A percentile compares a stretch with the other conserved stretches of the same genome.
Conservation (phyloP, 2,797 vertebrate genomes). For the Rhabdophis nuchalis region DNA sequence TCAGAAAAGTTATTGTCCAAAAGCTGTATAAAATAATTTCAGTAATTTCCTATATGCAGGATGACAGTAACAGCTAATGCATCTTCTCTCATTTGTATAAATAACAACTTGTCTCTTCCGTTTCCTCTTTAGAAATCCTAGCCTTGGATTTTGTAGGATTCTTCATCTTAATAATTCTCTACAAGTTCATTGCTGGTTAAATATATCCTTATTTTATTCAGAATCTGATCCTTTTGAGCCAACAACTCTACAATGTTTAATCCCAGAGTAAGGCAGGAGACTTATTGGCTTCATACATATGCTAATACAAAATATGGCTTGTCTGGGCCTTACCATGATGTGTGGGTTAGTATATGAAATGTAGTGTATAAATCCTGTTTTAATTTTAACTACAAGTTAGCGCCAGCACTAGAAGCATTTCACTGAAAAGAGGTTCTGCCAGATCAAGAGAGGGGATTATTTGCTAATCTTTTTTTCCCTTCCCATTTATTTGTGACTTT, state of each 20-base stretch:
- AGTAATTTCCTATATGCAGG: conserved; percentile 50
- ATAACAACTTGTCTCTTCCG: conserved; percentile 44
- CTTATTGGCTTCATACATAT: background rate
- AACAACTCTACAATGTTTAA: background rate
- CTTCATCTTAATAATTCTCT: conserved; percentile 32
- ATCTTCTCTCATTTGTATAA: conserved; percentile 38
- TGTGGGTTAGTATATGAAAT: background rate
- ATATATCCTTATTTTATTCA: conserved; percentile 20
- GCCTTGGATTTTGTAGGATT: conserved; percentile 19
- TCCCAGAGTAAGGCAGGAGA: background rate
- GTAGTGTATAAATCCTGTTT: background rate
- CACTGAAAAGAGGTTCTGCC: background rate
- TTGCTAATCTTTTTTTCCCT: background rate
- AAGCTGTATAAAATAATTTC: conserved; percentile 49
- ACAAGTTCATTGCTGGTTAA: conserved; percentile 6
- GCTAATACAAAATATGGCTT: background rate
- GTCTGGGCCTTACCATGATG: background rate
- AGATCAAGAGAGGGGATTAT: background rate
- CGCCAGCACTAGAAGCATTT: background rate
- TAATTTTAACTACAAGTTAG: background rate
- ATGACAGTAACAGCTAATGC: conserved; percentile 33
- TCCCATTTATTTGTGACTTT: background rate
- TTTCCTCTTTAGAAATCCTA: conserved; percentile 47
- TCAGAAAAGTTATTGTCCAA: conserved; percentile 44
- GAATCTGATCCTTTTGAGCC: conserved; percentile 4